These are phyloP conservation scores for Hirundichthys speculiger DNA, from an alignment of 2,113 vertebrate genomes.

Conservation along the genomic window DNA sequence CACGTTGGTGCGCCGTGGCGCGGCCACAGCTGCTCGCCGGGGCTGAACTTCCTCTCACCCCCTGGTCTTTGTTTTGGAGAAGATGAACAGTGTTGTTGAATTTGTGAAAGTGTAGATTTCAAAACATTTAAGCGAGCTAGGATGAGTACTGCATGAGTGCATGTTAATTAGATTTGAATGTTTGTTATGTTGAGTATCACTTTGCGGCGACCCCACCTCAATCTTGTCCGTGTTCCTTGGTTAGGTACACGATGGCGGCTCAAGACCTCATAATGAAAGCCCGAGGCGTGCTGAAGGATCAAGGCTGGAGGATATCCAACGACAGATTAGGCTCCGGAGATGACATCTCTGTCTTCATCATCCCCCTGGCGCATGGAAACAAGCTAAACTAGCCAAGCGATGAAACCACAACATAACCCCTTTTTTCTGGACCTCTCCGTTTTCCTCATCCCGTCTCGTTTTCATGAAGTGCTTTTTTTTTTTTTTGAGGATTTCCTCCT, in stretches of 20 bases:
- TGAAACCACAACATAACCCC: conserved; percentile 1
- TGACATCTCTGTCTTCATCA: conserved; percentile 97
- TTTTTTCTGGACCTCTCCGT: conserved; percentile 13
- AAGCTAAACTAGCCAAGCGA: conserved; percentile 77
- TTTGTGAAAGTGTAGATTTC: conserved; percentile 41
- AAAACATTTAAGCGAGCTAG: conserved; percentile 43
- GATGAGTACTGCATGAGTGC: too few relatives aligned
- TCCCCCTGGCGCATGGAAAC: conserved; percentile 91
- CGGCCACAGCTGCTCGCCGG: conserved; percentile 31
- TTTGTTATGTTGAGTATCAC: background rate
- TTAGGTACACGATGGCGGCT: conserved; percentile 95
- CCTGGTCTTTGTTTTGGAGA: conserved; percentile 18
- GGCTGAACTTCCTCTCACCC: conserved; percentile 51
- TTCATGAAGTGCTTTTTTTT: conserved; percentile 12
- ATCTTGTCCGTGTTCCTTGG: conserved; percentile 3
- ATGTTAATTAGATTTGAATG: background rate
- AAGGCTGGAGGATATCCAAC: conserved; percentile 95
- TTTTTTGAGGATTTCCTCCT: conserved; percentile 27
- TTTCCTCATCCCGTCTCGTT: conserved; percentile 6
- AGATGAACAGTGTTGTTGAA: conserved; percentile 25
- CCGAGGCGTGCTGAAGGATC: conserved; percentile 92
- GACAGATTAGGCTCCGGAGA: conserved; percentile 95
- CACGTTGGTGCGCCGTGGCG: conserved; percentile 47
- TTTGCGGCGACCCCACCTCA: background rate
- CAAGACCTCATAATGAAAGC: conserved; percentile 97